A percentile compares a stretch with the other conserved stretches of the same genome.
phyloP scores from a whole-genome alignment of 2,888 invertebrate species.

The Linnaemya tessellans region DNA sequence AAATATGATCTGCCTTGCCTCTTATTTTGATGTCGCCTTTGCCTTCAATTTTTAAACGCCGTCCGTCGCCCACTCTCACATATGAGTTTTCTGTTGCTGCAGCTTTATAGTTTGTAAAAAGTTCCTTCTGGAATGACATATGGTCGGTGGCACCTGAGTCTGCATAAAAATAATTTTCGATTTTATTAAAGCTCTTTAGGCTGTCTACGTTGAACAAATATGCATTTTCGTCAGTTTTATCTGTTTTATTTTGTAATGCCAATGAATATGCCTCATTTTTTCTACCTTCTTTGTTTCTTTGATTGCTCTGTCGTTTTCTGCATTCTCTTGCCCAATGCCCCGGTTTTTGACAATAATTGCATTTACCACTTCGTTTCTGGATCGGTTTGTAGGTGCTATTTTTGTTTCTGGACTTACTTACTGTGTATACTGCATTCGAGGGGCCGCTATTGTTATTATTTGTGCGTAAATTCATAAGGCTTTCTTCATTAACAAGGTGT shows the following conservation, averaged over 20 bases:
- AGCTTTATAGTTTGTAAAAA: slow-evolving; percentile 2
- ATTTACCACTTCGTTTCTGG: too few species aligned
- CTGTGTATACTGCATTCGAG: too few species aligned
- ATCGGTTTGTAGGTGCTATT: too few species aligned
- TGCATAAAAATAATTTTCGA: not conserved
- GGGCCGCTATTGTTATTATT: too few species aligned
- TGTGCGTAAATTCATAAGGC: too few species aligned
- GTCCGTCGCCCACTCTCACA: slow-evolving; percentile 8
- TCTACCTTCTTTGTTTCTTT: not conserved
- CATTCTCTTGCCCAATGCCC: too few species aligned
- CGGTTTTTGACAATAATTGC: too few species aligned
- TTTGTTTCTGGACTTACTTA: too few species aligned
- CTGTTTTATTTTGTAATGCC: not conserved
- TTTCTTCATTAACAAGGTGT: too few species aligned
- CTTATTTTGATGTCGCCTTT: slow-evolving; percentile 3
- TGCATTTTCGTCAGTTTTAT: not conserved
- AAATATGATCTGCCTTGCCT: not conserved
- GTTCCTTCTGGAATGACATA: not conserved
- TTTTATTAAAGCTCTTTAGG: not conserved
- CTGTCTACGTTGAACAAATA: not conserved
- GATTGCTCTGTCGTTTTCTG: not conserved
- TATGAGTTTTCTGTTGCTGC: not conserved
- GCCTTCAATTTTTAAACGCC: slow-evolving; percentile 7
- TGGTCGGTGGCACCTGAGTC: not conserved
- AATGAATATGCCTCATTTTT: not conserved